Evolutionary conservation across 2,888 invertebrate species (phyloP).

Genomic region (Synergus itoensis): DNA sequence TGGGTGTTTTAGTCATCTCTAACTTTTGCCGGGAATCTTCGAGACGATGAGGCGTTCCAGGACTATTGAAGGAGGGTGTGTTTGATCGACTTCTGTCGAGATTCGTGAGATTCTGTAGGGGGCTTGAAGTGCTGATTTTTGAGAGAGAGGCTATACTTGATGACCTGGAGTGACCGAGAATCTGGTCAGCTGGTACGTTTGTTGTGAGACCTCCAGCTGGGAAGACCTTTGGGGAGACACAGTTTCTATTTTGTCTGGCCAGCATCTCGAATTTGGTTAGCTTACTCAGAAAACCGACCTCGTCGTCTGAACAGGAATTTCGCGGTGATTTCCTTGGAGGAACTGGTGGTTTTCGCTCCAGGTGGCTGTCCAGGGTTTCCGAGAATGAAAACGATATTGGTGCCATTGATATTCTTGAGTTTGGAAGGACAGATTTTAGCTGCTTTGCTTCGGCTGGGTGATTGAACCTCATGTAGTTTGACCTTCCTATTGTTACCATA

Average conservation of each 20-base stretch:
- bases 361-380: conserved; percentile 57
- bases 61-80: conserved; percentile 57
- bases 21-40: conserved; percentile 43
- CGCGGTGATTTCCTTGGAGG: conserved; percentile 82
- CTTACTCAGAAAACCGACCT: conserved; percentile 85
- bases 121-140: conserved; percentile 72
- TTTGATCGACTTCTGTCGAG: conserved; percentile 65
- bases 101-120: conserved; percentile 69
- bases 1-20: conserved; percentile 66
- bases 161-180: conserved; percentile 78
- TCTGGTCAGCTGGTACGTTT: conserved; percentile 90
- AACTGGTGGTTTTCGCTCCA: conserved; percentile 83
- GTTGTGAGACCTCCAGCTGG: conserved; percentile 88
- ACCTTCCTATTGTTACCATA: conserved; percentile 94
- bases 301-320: conserved; percentile 81
- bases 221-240: conserved; percentile 88
- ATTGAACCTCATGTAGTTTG: conserved; percentile 95
- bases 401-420: conserved; percentile 88
- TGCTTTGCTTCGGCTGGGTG: conserved; percentile 94
- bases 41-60: conserved; percentile 28
- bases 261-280: conserved; percentile 90
- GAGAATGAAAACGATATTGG: conserved; percentile 83
- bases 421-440: conserved; percentile 90
- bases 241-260: conserved; percentile 79
- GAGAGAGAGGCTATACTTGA: conserved; percentile 72